phyloP scores from a whole-genome alignment of 2,113 vertebrate species.

The Peromyscus polionotus region DNA sequence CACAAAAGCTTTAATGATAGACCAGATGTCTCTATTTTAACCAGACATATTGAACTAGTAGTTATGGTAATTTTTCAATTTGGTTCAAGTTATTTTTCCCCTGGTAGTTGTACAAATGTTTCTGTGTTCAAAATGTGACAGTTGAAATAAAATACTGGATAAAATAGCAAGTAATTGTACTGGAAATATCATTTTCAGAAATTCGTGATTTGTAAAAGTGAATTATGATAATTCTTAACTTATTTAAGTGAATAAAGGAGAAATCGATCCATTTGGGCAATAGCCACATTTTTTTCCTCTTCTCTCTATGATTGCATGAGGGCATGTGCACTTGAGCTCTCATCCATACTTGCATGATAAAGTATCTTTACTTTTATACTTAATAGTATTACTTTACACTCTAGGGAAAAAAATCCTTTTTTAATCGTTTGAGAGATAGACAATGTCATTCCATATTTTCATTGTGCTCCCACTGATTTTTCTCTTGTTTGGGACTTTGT shows the following conservation, averaged over 20 bases:
- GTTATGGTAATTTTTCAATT: conserved; percentile 85
- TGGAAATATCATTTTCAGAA: conserved; percentile 66
- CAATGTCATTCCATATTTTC: conserved; percentile 56
- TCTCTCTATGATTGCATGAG: conserved; percentile 13
- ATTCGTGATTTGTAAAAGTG: conserved; percentile 63
- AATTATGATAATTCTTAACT: conserved; percentile 49
- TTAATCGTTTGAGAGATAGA: conserved; percentile 29
- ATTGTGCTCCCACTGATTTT: background rate
- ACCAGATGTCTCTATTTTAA: conserved; percentile 84
- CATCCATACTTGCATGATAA: conserved; percentile 39
- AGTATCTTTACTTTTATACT: conserved; percentile 48
- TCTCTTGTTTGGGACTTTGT: conserved; percentile 53
- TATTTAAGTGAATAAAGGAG: conserved; percentile 52
- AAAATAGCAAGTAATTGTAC: conserved; percentile 64
- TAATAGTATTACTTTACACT: conserved; percentile 46
- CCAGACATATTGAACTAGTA: conserved; percentile 80
- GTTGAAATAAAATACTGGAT: conserved; percentile 76
- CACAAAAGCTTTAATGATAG: conserved; percentile 79
- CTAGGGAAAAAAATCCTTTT: background rate
- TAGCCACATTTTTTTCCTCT: background rate
- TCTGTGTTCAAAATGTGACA: conserved; percentile 76
- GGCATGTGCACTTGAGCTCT: conserved; percentile 19
- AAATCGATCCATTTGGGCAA: conserved; percentile 25
- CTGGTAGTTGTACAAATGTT: conserved; percentile 78
- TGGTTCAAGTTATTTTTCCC: conserved; percentile 82